A percentile compares a stretch with the other conserved stretches of the same genome.
Evolutionary conservation across 2,888 invertebrate genomes (phyloP).

Genomic region (Drosophila birchii): DNA sequence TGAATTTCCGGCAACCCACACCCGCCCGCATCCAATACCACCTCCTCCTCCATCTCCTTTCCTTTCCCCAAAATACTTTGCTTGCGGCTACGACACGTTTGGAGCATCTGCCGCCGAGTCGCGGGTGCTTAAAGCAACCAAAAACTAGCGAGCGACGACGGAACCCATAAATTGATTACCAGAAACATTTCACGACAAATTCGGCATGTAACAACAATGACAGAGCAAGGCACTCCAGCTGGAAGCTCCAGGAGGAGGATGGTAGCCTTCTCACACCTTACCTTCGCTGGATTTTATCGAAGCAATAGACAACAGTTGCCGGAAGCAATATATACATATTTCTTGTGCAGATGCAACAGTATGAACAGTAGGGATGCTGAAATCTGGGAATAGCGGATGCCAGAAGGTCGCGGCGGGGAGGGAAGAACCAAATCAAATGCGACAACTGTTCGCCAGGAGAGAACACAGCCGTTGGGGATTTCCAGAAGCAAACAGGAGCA

Average conservation of each 20-base stretch:
- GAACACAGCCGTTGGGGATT: slow-evolving; percentile 8
- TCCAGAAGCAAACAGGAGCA: too few relatives aligned
- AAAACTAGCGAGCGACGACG: slow-evolving; percentile 50
- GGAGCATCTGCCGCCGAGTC: slow-evolving; percentile 21
- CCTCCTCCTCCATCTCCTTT: too few relatives aligned
- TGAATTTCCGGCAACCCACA: slow-evolving; percentile 38
- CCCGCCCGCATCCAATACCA: background rate
- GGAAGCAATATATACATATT: slow-evolving; percentile 53
- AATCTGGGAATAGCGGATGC: slow-evolving; percentile 13
- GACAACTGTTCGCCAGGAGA: slow-evolving; percentile 32
- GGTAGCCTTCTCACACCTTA: background rate
- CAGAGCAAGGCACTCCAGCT: slow-evolving; percentile 9
- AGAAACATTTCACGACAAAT: slow-evolving; percentile 77
- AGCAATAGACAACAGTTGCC: slow-evolving; percentile 60
- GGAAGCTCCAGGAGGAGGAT: background rate
- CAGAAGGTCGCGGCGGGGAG: background rate
- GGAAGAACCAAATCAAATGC: slow-evolving; percentile 31
- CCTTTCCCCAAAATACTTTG: slow-evolving; percentile 4
- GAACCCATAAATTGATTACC: slow-evolving; percentile 75
- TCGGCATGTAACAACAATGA: slow-evolving; percentile 71
- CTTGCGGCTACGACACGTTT: slow-evolving; percentile 23
- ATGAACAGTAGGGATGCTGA: background rate
- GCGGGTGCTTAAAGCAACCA: slow-evolving; percentile 26
- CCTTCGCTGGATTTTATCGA: slow-evolving; percentile 7
- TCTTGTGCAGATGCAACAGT: slow-evolving; percentile 16